Evolutionary conservation across 1,140 invertebrate genomes (phyloP).

Genomic region (Pseudomyrmex dendroicus): DNA sequence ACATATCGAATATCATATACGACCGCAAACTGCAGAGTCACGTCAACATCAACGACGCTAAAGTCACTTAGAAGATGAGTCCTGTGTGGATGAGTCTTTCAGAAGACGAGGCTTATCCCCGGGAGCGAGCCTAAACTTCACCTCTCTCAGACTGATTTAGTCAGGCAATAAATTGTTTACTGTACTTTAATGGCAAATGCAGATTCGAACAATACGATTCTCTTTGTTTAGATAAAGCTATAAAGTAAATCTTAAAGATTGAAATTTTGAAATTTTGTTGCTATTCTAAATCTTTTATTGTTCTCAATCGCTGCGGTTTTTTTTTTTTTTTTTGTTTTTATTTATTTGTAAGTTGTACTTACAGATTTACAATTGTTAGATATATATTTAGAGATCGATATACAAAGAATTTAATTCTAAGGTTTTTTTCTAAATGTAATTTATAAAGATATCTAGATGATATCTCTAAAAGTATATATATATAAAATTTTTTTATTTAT

Average conservation of each 20-base stretch:
- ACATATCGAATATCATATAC: conserved; percentile 26
- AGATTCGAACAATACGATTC: background rate
- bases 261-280: background rate
- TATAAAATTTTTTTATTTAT: background rate
- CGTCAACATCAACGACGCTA: conserved; percentile 30
- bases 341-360: background rate
- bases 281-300: background rate
- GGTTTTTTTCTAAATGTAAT: conserved; percentile 34
- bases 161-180: background rate
- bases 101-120: background rate
- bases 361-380: background rate
- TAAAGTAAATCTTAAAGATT: background rate
- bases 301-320: background rate
- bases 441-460: conserved; percentile 14
- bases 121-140: conserved; percentile 4
- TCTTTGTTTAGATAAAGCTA: too few species aligned
- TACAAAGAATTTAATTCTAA: background rate
- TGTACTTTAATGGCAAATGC: background rate
- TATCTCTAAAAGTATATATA: conserved; percentile 2
- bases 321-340: too few species aligned
- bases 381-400: background rate
- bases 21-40: conserved; percentile 23
- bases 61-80: background rate
- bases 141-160: conserved; percentile 30
- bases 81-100: background rate